Evolutionary conservation across 1,140 invertebrate genomes (phyloP), one percentile per base, ranked within the genome.

Genomic region (Calliphora vicina): DNA sequence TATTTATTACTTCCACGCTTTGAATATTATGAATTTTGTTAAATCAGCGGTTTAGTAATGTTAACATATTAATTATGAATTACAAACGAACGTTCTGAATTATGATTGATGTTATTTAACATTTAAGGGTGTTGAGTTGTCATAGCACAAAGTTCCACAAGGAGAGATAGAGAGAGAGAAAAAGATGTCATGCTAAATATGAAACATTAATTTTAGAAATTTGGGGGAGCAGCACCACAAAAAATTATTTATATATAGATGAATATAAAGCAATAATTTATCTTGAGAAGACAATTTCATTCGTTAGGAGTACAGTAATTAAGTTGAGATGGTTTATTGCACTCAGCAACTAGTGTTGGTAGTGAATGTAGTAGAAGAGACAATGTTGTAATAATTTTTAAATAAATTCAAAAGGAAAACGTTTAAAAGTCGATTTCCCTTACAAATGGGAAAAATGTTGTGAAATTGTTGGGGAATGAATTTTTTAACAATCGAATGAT

Each of bases 91-190:
- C 35, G 35, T 35, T 57, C 15, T 57, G 50, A 8, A n/a, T 12
- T 67, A 67, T 67, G 61, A 67, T 67, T 67, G 61, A 67, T 67
- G 23, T 23, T 67, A 67, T 67, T 67, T 67, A 57, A 67, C 61
- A 67, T 67, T 67, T 23, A 23, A 50, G 17, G 45, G 45, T 50
- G 45, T 50, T 50, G 12, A 50, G 12, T 13, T 6, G 17, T 50
- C 45, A 50, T 50, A 17, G 17, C 45, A 50, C 4, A n/a, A n/a
- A n/a, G n/a, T n/a, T n/a, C n/a, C n/a, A n/a, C n/a, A n/a, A n/a
- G n/a, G n/a, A n/a, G n/a, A n/a, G 45, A 9, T 13, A 17, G 12
- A 17, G 17, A 50, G 5, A 43, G 12, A 43, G 42, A 12, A 43
- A 17, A 17, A n/a, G 45, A 17, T 50, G 12, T 50, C 17, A 13